Percentiles rank a stretch among this genome's conserved stretches.
Evolutionary conservation across 2,797 vertebrate species (phyloP).

Genomic region (Numenius phaeopus): DNA sequence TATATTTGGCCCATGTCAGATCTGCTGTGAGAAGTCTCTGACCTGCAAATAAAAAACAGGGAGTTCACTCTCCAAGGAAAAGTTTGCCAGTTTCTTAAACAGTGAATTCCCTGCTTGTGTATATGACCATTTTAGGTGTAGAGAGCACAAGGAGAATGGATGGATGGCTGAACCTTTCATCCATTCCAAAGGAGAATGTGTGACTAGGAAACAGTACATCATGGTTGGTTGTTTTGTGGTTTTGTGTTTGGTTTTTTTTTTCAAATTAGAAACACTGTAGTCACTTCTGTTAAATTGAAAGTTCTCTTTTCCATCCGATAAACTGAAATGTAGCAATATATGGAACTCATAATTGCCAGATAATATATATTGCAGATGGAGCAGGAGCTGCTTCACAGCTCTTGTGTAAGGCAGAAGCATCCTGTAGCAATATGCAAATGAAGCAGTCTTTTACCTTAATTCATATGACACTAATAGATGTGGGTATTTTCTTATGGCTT

Average conservation of each 20-base stretch:
- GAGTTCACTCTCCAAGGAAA: neutral
- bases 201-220: neutral
- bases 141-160: neutral
- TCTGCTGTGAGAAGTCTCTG: neutral
- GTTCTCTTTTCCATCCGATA: neutral
- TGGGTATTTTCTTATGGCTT: neutral
- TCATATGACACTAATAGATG: neutral
- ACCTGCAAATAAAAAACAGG: neutral
- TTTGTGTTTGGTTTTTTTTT: neutral
- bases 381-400: neutral
- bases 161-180: neutral
- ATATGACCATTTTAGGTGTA: neutral
- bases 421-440: neutral
- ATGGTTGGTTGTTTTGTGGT: neutral
- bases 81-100: neutral
- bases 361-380: neutral
- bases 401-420: neutral
- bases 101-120: neutral
- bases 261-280: neutral
- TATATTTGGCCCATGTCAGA: neutral
- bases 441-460: neutral
- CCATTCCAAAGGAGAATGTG: neutral
- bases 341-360: neutral
- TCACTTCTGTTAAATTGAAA: neutral
- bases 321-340: neutral